Conservation (phyloP, 2,797 vertebrate species). For the Rhabdomys pumilio region DNA sequence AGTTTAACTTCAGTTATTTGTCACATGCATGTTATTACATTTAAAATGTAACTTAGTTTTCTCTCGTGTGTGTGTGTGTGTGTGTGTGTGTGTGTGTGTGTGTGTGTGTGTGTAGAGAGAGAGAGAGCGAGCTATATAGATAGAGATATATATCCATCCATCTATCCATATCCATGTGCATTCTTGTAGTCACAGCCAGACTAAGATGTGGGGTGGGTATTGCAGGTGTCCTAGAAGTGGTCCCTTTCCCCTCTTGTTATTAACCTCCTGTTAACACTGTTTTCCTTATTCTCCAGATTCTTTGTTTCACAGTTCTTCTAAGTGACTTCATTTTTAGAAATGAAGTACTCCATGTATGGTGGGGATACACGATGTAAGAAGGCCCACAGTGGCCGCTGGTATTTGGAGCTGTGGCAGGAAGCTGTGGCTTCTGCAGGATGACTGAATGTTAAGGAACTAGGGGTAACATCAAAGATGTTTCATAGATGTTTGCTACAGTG, state of each 20-base stretch:
- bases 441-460: background rate
- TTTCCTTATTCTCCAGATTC: background rate
- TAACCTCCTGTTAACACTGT: background rate
- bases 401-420: background rate
- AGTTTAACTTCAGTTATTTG: background rate
- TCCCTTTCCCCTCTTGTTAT: background rate
- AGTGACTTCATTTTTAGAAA: conserved; percentile 20
- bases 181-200: background rate
- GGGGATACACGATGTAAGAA: background rate
- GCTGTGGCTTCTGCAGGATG: background rate
- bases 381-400: background rate
- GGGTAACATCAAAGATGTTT: background rate
- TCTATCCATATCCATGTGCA: too few species aligned
- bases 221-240: background rate
- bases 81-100: background rate
- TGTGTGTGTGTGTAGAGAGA: background rate
- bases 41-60: conserved; percentile 2
- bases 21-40: background rate
- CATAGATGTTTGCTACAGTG: background rate
- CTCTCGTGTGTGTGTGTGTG: too few species aligned
- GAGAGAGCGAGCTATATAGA: too few species aligned
- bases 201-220: background rate
- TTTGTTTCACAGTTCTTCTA: conserved; percentile 11
- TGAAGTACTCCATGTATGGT: background rate
- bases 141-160: too few species aligned